Evolutionary conservation across 2,888 invertebrate genomes (phyloP), one percentile per base, ranked within the genome.

Genomic region (Rotaria magnacalcarata): DNA sequence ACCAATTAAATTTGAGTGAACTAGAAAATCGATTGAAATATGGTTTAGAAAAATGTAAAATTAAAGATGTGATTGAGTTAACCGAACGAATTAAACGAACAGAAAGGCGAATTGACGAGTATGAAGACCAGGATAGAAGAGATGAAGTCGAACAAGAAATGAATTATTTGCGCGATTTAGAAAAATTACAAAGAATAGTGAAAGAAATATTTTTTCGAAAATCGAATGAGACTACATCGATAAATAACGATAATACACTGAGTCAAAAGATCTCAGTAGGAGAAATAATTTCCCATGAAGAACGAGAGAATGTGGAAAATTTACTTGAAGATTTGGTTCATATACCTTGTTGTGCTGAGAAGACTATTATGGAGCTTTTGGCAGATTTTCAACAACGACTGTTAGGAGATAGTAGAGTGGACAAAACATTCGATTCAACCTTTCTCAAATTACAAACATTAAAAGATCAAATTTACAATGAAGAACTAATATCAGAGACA

Each of bases 11-110:
- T 2, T 11, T 43, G 43, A 75, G 24, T 24, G 75, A 75, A 75
- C n/a, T 75, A 43, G 75, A 75, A 75, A 43, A 24, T 24, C 75
- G 75, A 75, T 75, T 75, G 24, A 75, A 3, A 43, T 75, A 75
- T 75, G 43, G 75, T 43, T 75, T 75, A 7, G 75, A 75, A 41
- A 75, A 43, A 75, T 75, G 43, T 75, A 75, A 75, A 21, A 75
- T 75, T 43, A 24, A 43, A 75, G 75, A 75, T 75, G 16, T 75
- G 19, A 75, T 5, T 4, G 43, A 75, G 21, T n/a, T 75, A 43
- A n/a, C 2, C 34, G 75, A 75, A 21, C 41, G 75, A 75, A 75
- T 75, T 43, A 21, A 75, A 43, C 75, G 75, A 24, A 24, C 75
- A 75, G 19, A 75, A 24, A 43, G 43, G 34, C 75, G 75, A n/a